phyloP scores from a whole-genome alignment of 1,140 invertebrate species.

The Phthorimaea operculella region DNA sequence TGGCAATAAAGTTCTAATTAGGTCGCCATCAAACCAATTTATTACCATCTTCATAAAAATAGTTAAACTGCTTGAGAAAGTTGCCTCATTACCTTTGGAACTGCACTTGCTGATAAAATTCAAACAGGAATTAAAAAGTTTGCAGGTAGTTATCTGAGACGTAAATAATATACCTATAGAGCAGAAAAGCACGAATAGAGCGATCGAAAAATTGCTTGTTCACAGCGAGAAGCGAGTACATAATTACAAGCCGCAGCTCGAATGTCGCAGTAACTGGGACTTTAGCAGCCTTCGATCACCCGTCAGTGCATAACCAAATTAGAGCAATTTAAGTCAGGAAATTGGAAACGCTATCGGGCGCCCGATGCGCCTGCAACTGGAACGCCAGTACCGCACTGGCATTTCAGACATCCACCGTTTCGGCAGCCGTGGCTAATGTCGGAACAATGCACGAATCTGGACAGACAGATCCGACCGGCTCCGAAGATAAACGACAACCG shows the following conservation, averaged over 20 bases:
- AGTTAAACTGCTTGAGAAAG: constrained; percentile 5
- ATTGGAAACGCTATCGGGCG: constrained; percentile 63
- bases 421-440: constrained; percentile 55
- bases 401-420: constrained; percentile 63
- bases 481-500: constrained; percentile 65
- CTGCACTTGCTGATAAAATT: neutral
- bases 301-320: constrained; percentile 65
- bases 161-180: neutral
- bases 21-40: constrained; percentile 16
- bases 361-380: constrained; percentile 46
- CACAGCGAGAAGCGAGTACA: constrained; percentile 16
- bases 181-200: neutral
- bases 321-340: constrained; percentile 67
- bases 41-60: constrained; percentile 10
- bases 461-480: constrained; percentile 55
- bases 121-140: neutral
- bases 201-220: neutral
- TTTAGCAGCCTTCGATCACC: constrained; percentile 53
- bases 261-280: constrained; percentile 31
- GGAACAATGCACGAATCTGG: constrained; percentile 65
- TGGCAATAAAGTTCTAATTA: constrained; percentile 19
- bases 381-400: constrained; percentile 42
- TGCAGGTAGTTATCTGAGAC: neutral
- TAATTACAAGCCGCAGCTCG: constrained; percentile 37
- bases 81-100: constrained; percentile 2